Evolutionary conservation across 2,113 vertebrate species (phyloP), one percentile per base, ranked within the genome.

Genomic region (Caloenas nicobarica): DNA sequence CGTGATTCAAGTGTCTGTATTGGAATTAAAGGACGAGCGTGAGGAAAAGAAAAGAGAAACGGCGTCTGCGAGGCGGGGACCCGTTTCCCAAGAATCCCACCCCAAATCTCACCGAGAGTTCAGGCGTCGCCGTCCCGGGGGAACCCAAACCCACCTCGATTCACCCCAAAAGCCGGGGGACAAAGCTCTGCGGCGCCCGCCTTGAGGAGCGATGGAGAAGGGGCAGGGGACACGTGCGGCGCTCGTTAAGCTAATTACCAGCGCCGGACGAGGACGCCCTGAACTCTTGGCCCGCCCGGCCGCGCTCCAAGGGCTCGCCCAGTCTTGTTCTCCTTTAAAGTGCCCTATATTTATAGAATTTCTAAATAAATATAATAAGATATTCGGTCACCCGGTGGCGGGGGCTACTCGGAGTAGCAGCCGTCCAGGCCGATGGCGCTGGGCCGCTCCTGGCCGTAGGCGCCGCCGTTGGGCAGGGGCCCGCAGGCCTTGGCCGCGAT

Each of bases 381-480:
- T 97, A 98, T 97, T 88, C 95, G 97, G 97, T 98, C 98, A 97
- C 98, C 97, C 95, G 92, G 91, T 89, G 44, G 44, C 44, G 44
- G 79, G 81, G 91, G 97, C 97, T 98, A 98, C 98, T 99, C 98
- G 17, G 99, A 99, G 98, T 99, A 99, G 97, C 99, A 99, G 97
- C 98, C 98, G 61, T 99, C 99, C 97, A 98, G 89, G 97, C 99
- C 98, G 56, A 99, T 98, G 85, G 98, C 97, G 73, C 97, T 96
- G 51, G 98, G 99, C 91, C 98, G 98, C 79, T 98, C 98, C 96
- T 98, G 97, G 96, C 96, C 81, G 93, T 98, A 99, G 88, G 97
- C 64, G 92, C 97, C 88, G 90, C 98, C 98, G 4, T 98, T 98
- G 78, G 98, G 98, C 80, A 98, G 97, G 38, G 98, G 98, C 89